Evolutionary conservation across 1,140 invertebrate genomes (phyloP), one percentile per base, ranked within the genome.

Genomic region (Halesus radiatus): DNA sequence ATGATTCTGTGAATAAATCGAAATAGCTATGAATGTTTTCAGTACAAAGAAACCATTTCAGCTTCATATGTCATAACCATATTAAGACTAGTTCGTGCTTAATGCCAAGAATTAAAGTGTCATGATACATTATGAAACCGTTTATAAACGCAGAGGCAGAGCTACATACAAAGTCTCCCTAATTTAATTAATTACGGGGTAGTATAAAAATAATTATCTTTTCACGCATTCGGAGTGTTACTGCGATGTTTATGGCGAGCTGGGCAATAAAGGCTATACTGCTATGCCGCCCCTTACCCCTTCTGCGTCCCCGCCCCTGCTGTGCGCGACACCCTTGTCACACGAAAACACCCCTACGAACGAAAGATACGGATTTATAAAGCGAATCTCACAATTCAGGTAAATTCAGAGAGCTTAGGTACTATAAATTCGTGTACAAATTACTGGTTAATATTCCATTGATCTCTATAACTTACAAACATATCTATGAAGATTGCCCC

Each of bases 191-290:
- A 74, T 74, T 74, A 74, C 70, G 22, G 20, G 70, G 70, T 20
- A 20, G 22, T 74, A 74, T 74, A 74, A 74, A 74, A 74, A 74
- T 74, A 74, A 74, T 74, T 74, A 74, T 54, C 20, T 74, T 74
- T 74, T 74, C 70, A 56, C 52, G 22, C 70, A 74, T 74, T 74
- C 15, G 52, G 53, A 32, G 54, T 74, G 54, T 54, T 23, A 74
- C 70, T 74, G 53, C 20, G 8, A 45, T 50, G 70, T 74, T 74
- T 74, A 74, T 74, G 26, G 70, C 50, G 6, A 56, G 23, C 18
- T 32, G 23, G 50, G 70, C 37, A 50, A 52, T 70, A 70, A 70
- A 70, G 66, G 26, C 37, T 45, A 45, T 45, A 45, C 37, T 45
- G 37, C 37, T 7, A 13, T 18, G 62, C 23, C 37, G 13, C 37